Base-by-base conservation (phyloP, 2,888 invertebrate genomes). In the Priapulus caudatus region DNA sequence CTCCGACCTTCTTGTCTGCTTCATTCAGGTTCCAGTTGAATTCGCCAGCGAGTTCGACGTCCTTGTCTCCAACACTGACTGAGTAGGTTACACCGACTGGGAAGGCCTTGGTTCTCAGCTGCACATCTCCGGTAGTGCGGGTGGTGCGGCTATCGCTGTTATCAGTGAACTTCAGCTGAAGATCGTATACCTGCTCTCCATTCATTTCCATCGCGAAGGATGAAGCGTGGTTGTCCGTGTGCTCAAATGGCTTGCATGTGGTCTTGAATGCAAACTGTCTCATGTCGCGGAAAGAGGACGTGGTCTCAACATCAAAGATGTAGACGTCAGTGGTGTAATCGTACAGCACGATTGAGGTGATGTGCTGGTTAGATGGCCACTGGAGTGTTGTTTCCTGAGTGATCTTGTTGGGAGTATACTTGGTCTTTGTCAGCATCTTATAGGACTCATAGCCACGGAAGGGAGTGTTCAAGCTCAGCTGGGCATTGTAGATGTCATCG, bases 1-100 rank as follows among this genome's bases (percentile, higher is more conserved):
- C 33, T 10, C 33, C n/a, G 10, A 33, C 33, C 33, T 33, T 33
- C 33, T 33, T 33, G 33, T 33, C 33, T 10, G 33, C 10, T 33
- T n/a, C n/a, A n/a, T 33, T n/a, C 33, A 33, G 10, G n/a, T 33
- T n/a, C 33, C 33, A 33, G 33, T 33, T 33, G 33, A 33, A 33
- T n/a, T 33, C 10, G n/a, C 33, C 33, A n/a, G 33, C 10, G 33
- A 33, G 33, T 10, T 10, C 33, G 10, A 33, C 10, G 33, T 33
- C 33, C 10, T 33, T 33, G 10, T 10, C 10, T 10, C n/a, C n/a
- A n/a, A 10, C 10, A 10, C n/a, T n/a, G 10, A n/a, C 33, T n/a
- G 33, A 33, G 33, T 33, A 33, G 10, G 10, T n/a, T n/a, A n/a
- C n/a, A 10, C 10, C 10, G 33, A 10, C 10, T n/a, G 33, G 33